Conservation (phyloP, 1,140 invertebrate species). For the Magallana ariakensis region DNA sequence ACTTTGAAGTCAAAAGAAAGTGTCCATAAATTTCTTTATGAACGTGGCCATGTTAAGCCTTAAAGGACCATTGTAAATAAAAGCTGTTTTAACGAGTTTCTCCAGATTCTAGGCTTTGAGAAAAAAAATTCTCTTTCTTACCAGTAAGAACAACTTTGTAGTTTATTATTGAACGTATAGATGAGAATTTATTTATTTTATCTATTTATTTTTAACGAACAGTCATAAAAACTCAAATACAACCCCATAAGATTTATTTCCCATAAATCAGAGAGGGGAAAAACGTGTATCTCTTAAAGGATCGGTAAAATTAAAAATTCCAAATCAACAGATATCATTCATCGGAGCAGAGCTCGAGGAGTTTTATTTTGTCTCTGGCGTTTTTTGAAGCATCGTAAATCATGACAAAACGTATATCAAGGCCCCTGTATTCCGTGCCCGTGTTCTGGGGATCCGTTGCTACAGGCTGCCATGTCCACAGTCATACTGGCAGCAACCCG, state of each 20-base stretch:
- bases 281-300: not conserved
- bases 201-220: not conserved
- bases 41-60: not conserved
- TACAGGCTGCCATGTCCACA: too few species aligned
- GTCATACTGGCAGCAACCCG: too few species aligned
- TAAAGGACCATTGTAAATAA: not conserved
- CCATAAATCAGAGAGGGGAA: not conserved
- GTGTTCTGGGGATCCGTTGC: too few species aligned
- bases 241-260: not conserved
- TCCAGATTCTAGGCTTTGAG: too few species aligned
- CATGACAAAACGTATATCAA: not conserved
- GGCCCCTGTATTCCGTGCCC: not conserved
- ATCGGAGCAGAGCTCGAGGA: not conserved
- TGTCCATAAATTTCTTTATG: constrained; percentile 26
- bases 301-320: constrained; percentile 21
- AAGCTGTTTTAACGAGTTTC: not conserved
- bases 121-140: too few species aligned
- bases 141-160: too few species aligned
- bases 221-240: not conserved
- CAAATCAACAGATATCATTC: not conserved
- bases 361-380: constrained; percentile 2
- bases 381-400: not conserved
- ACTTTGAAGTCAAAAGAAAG: constrained; percentile 30
- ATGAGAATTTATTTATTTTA: too few species aligned
- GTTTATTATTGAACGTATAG: too few species aligned